These are phyloP conservation scores for Eupleurogrammus muticus DNA, from an alignment of 2,797 vertebrate genomes.

Conservation along the genomic window DNA sequence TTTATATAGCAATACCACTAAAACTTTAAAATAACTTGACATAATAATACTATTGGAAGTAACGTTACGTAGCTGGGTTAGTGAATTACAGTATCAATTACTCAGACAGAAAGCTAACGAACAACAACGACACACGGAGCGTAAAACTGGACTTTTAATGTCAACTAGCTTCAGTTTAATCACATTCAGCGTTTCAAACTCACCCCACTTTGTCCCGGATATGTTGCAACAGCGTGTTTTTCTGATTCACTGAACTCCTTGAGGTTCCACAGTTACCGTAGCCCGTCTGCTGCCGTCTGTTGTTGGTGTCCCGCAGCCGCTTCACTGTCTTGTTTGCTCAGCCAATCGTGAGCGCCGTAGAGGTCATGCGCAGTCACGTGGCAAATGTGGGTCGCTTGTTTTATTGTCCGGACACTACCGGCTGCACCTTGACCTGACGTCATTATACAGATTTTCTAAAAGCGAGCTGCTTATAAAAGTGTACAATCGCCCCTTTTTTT, in stretches of 20 bases:
- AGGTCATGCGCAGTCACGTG: slow-evolving; percentile 42
- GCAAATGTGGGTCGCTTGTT: not conserved
- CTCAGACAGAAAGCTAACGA: not conserved
- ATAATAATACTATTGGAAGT: not conserved
- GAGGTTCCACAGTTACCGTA: not conserved
- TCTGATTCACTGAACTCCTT: not conserved
- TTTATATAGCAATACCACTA: no score
- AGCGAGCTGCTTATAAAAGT: not conserved
- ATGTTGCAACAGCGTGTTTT: not conserved
- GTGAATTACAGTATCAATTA: no score
- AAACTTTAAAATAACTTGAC: not conserved
- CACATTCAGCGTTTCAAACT: not conserved
- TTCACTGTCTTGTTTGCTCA: slow-evolving; percentile 15
- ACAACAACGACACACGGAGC: not conserved
- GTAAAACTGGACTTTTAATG: not conserved
- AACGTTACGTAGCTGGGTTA: no score
- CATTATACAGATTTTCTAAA: no score
- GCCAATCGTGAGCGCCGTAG: slow-evolving; percentile 46
- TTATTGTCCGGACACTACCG: slow-evolving; percentile 11
- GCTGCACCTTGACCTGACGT: not conserved
- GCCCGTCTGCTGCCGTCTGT: not conserved
- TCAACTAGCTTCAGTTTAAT: not conserved
- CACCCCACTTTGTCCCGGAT: slow-evolving; percentile 7
- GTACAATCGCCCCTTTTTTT: no score
- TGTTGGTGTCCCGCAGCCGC: slow-evolving; percentile 39